Conservation (phyloP, 2,113 vertebrate species). For the Monarcha castaneiventris region DNA sequence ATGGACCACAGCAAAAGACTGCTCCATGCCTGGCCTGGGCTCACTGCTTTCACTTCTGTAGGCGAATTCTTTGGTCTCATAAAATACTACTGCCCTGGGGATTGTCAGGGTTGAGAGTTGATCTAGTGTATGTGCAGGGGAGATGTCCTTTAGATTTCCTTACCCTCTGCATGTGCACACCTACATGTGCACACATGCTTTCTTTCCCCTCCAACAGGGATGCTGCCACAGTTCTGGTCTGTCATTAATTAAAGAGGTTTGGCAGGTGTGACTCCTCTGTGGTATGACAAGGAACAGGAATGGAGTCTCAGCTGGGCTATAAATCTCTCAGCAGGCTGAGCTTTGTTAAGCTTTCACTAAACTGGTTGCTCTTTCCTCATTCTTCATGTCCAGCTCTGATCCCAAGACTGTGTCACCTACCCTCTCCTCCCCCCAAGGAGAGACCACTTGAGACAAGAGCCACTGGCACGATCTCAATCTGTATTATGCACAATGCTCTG, state of each 20-base stretch:
- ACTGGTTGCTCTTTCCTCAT: neutral
- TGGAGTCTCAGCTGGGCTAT: neutral
- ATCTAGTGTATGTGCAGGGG: neutral
- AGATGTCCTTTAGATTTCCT: neutral
- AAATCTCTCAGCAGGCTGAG: neutral
- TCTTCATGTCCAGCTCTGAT: neutral
- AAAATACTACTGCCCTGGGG: neutral
- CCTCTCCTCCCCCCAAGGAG: accelerated
- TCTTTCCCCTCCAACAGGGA: neutral
- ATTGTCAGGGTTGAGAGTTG: neutral
- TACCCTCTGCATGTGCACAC: neutral
- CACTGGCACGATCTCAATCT: neutral
- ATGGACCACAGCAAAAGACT: neutral
- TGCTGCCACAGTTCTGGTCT: neutral
- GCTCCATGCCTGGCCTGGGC: neutral
- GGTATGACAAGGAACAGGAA: neutral
- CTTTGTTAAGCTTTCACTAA: neutral
- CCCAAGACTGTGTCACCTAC: neutral
- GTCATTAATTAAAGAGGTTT: constrained; percentile 32
- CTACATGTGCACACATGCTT: accelerated
- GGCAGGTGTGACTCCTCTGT: neutral
- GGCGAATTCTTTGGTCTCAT: neutral
- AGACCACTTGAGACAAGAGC: neutral
- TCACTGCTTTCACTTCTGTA: neutral
- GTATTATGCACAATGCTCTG: neutral